Evolutionary conservation across 2,113 vertebrate species (phyloP).

Genomic region (Oceanites oceanicus): DNA sequence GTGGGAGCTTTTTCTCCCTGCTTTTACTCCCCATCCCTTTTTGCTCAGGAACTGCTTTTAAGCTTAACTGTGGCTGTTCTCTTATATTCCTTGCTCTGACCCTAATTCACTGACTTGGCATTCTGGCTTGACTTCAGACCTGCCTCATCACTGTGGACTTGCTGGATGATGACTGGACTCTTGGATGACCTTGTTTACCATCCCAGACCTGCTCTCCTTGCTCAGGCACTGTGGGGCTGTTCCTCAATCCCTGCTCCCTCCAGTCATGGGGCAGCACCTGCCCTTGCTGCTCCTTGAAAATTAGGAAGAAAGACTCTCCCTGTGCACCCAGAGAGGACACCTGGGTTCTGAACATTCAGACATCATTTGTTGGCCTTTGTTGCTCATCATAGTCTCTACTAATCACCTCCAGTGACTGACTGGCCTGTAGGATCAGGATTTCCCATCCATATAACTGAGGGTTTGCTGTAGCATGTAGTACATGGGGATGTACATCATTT

Average conservation of each 20-base stretch:
- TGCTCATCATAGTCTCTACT: background rate
- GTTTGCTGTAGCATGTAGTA: background rate
- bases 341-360: background rate
- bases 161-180: background rate
- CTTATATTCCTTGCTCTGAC: background rate
- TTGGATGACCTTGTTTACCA: background rate
- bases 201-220: background rate
- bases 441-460: background rate
- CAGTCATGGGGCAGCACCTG: background rate
- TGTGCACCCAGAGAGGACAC: background rate
- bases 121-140: background rate
- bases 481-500: background rate
- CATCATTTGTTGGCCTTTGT: background rate
- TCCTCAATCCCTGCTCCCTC: background rate
- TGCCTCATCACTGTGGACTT: background rate
- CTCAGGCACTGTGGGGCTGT: background rate
- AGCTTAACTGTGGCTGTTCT: background rate
- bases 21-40: accelerated
- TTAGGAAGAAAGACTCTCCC: background rate
- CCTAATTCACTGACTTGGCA: background rate
- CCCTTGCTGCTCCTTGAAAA: background rate
- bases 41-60: background rate
- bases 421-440: background rate
- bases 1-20: background rate
- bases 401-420: background rate